Base-by-base conservation (phyloP, 2,888 invertebrate genomes). In the Coelopa pilipes region DNA sequence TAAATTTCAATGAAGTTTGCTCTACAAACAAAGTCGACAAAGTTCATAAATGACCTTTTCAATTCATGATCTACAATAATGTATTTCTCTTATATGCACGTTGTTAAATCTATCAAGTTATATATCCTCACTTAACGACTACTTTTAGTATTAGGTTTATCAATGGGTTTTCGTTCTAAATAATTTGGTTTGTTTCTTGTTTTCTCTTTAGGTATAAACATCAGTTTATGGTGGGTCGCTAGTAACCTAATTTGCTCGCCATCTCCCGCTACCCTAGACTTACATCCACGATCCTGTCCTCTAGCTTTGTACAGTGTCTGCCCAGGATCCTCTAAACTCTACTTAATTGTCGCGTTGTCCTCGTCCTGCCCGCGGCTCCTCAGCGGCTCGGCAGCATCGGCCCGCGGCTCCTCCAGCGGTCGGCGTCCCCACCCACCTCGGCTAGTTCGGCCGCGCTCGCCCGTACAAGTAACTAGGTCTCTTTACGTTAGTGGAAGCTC, bases 401-500 rank as follows among this genome's bases (percentile, higher is more conserved):
- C 19, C 21, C 13, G 53, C 13, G 49, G 49, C 34, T 34, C 7
- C 34, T 4, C 34, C 34, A 34, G 2, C 34, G 34, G 7, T 34
- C 34, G 34, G 2, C 34, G 34, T 34, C 34, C 69, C 63, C 13
- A 34, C 45, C 34, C 7, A 7, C 55, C 47, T 63, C 45, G 71
- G 49, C 53, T 80, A 69, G 19, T 57, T 69, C 19, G 46, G 73
- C 71, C 34, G 53, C 47, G 60, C 71, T 65, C 57, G 70, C 72
- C 67, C 70, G 70, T 59, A 72, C 53, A 57, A 67, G 34, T 34
- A 34, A 34, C 34, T 34, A 34, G 21, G 70, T 69, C 34, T 46
- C 66, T 76, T 78, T 76, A 80, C 78, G 80, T 82, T 81, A 84
- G 79, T 85, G 85, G 85, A 85, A 85, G 85, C 85, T 85, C 85